Evolutionary conservation across 2,797 vertebrate species (phyloP), one percentile per base, ranked within the genome.

Genomic region (Cottoperca gobio): DNA sequence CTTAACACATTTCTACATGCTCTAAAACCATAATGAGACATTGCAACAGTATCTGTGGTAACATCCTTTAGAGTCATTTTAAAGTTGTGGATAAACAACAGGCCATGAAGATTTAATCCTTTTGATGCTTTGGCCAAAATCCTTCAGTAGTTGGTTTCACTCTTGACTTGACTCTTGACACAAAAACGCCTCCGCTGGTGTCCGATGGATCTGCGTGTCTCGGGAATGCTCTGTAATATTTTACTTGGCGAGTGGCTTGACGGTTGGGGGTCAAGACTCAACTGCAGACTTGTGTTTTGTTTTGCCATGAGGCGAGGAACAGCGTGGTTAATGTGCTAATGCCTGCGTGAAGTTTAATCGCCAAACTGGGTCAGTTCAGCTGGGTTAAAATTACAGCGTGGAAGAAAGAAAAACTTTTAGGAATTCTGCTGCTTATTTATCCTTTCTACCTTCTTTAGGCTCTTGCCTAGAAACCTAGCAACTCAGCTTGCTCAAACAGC

Each of bases 341-440:
- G 46, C 60, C 59, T 54, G 31, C 45, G 4, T 81, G 65, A 69
- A 72, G 64, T 73, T 49, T 8, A 17, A 43, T 72, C 40, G 17
- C 77, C 84, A 77, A 89, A 85, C 67, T 84, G 55, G 79, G 84
- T 87, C 82, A 81, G 80, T 86, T 91, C 84, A 86, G 45, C 72
- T 6, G 76, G 81, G 83, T 92, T 82, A 85, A 82, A 86, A 19
- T 75, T 61, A 82, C 89, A 85, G n/a, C 1, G 23, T 0, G 21
- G 50, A 72, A 49, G 52, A 81, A 87, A 89, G 55, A 60, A 76
- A 45, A 79, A 83, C 74, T 40, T 33, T 39, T 8, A 33, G 70
- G 65, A 66, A 43, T 31, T 70, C 42, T 10, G 24, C 14, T 77
- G 87, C 70, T 89, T 92, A 84, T 90, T 91, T 91, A 54, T 82